Evolutionary conservation across 2,888 invertebrate species (phyloP), one percentile per base, ranked within the genome.

Genomic region (Antheraea yamamai): DNA sequence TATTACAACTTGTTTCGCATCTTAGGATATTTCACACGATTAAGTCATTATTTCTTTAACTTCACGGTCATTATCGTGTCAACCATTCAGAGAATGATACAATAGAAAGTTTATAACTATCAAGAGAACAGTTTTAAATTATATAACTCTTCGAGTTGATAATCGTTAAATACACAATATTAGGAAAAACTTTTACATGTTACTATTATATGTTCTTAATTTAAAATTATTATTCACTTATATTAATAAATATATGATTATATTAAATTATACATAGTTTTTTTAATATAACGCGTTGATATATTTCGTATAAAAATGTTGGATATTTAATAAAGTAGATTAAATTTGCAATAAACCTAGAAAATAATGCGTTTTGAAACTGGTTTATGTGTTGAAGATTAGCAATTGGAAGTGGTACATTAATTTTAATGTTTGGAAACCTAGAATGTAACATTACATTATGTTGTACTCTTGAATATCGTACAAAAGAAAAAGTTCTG

Each of bases 231-330:
- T 18, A 55, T 55, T n/a, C 18, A 55, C 18, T 20, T 55, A 20
- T 18, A 55, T 55, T 6, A 1, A 55, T 55, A 20, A 39, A 74
- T 68, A 52, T 52, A 30, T 26, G 4, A 10, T 14, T 14, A 35
- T 18, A 30, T 30, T n/a, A 7, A 52, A 20, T 10, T 14, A 14
- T 18, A 30, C 10, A 52, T n/a, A n/a, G 30, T 26, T 26, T 23
- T 12, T 8, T n/a, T 47, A 23, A 30, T 47, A 30, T 6, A 47
- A 26, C 61, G 76, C 78, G 78, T 79, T 78, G 78, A 78, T 74
- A 76, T 78, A 78, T 77, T 79, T 77, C 77, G 30, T 74, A 75
- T 71, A 30, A 18, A 23, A 47, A 72, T 55, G 14, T 58, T 61
- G 51, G 14, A 74, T 58, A 23, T 51, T 26, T 23, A 35, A 20